Conservation (phyloP, 2,888 invertebrate genomes). For the Torymus tubicola region DNA sequence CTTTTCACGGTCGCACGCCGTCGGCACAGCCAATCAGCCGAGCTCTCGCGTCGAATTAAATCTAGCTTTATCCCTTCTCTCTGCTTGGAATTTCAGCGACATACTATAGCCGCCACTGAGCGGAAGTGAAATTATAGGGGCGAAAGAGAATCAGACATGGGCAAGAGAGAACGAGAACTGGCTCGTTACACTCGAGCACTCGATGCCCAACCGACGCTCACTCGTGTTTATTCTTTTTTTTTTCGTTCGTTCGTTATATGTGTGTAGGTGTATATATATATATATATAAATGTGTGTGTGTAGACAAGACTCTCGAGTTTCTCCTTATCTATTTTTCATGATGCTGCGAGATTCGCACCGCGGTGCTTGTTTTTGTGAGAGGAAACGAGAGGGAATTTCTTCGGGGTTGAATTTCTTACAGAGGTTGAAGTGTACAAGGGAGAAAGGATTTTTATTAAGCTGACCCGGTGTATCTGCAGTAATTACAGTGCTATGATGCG, state of each 20-base stretch:
- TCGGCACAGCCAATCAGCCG: conserved; percentile 34
- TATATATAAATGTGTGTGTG: conserved; percentile 2
- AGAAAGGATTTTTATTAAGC: no score
- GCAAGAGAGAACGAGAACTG: conserved; percentile 20
- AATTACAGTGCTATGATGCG: no score
- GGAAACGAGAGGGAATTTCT: no score
- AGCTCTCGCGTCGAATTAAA: conserved; percentile 48
- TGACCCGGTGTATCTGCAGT: no score
- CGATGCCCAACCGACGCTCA: conserved; percentile 2
- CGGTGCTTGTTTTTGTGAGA: not conserved
- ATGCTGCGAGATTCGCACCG: not conserved
- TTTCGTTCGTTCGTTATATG: not conserved
- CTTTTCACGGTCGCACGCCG: conserved; percentile 34
- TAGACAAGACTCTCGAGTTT: not conserved
- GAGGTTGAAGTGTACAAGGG: no score
- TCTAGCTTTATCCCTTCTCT: conserved; percentile 36
- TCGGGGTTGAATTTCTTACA: no score
- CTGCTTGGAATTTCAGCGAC: conserved; percentile 21
- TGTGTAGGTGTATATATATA: not conserved
- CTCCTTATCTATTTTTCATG: conserved; percentile 45
- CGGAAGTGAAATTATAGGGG: conserved; percentile 51
- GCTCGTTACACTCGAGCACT: conserved; percentile 48
- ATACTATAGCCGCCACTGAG: not conserved
- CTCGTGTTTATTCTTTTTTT: not conserved
- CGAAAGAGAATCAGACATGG: conserved; percentile 52